Base-by-base conservation (phyloP, 2,113 vertebrate species). In the Fulica atra region DNA sequence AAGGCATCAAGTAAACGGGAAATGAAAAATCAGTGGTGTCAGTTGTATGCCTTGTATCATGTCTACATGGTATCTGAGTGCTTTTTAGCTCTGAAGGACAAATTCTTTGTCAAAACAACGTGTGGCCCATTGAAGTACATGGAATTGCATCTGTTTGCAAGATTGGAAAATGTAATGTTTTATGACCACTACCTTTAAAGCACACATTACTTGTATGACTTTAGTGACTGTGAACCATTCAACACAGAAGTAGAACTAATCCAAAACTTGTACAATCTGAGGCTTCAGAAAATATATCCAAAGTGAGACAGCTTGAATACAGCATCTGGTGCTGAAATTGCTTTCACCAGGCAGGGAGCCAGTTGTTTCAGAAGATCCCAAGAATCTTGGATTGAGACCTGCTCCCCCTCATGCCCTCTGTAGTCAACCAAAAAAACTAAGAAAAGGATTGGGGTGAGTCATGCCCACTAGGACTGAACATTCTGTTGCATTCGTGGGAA, bases 331-430 rank as follows among this genome's bases (percentile, higher is more conserved):
- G 15, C 9, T 60, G 53, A 35, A 51, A 79, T 64, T 64, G 33
- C 16, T 44, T 70, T 90, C 63, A 50, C 25, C 10, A 81, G 33
- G 13, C 13, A 72, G 17, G 19, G 21, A 93, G 9, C 2, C 11
- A 24, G 5, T 15, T 61, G 20, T 61, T 57, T 86, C 31, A 24
- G 38, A 73, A 12, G 29, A 73, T 81, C 5, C 10, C 36, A 83
- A 53, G 38, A 86, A 35, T 21, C 2, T 6, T 35, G 14, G 26
- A 65, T 6, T 69, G 24, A 86, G 5, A 73, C 10, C 9, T 82
- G 28, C 73, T 1, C 14, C 23, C 1, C 7, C 6, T 25, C 2
- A 1, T 8, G 4, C 3, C 20, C 7, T 46, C 19, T 26, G 7
- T 4, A 44, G 11, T 50, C 46, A 70, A 31, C 1, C 25, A 89